Evolutionary conservation across 1,140 invertebrate genomes (phyloP).

Genomic region (Lordiphosa collinella): DNA sequence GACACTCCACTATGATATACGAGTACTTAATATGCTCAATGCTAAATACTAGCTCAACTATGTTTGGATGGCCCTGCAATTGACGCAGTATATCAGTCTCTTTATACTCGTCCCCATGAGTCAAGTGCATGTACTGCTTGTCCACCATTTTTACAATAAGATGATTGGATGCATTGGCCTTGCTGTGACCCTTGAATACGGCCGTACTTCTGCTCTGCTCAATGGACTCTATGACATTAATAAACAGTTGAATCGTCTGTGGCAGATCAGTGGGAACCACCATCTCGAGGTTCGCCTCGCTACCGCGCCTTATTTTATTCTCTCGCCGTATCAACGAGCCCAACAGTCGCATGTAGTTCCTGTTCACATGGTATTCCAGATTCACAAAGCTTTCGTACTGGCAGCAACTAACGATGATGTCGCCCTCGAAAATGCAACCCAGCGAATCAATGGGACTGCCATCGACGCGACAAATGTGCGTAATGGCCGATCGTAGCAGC

Average conservation of each 20-base stretch:
- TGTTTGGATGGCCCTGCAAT: conserved; percentile 26
- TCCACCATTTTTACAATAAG: conserved; percentile 19
- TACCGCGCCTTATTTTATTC: no score
- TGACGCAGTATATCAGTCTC: conserved; percentile 14
- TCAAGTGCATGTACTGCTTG: neutral
- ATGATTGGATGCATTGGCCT: neutral
- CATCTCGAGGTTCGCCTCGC: neutral
- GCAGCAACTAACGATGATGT: conserved; percentile 32
- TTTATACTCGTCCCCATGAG: neutral
- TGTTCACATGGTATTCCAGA: conserved; percentile 13
- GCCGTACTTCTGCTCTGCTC: neutral
- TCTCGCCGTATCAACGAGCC: neutral
- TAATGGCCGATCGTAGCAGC: no score
- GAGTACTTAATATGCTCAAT: conserved; percentile 1
- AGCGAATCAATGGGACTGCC: no score
- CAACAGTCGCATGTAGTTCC: no score
- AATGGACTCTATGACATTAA: neutral
- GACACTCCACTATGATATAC: conserved; percentile 11
- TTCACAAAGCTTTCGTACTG: conserved; percentile 9
- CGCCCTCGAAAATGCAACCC: neutral
- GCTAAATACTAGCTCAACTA: conserved; percentile 19
- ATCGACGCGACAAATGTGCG: no score
- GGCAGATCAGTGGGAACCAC: neutral
- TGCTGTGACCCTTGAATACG: conserved; percentile 1
- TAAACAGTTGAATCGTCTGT: conserved; percentile 3